A percentile compares a stretch with the other conserved stretches of the same genome.
phyloP scores from a whole-genome alignment of 2,888 invertebrate species.

The Scaptomyza reducta region DNA sequence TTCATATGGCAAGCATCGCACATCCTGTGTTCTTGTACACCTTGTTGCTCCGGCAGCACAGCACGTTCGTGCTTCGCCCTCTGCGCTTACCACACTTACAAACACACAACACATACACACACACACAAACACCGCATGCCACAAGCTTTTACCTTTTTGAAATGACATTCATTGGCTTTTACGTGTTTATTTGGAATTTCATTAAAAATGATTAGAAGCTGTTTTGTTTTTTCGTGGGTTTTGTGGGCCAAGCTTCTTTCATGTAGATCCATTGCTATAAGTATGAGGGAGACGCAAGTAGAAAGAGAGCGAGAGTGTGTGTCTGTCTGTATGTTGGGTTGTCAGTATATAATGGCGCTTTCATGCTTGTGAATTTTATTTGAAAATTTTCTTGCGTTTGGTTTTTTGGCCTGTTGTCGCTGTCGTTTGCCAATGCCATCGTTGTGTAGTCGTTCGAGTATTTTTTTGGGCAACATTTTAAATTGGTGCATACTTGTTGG shows the following conservation, averaged over 20 bases:
- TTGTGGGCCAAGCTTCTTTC: slow-evolving; percentile 53
- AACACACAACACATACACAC: neutral
- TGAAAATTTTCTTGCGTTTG: slow-evolving; percentile 78
- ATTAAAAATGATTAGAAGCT: slow-evolving; percentile 80
- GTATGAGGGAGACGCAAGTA: neutral
- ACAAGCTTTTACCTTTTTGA: slow-evolving; percentile 80
- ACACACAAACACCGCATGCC: slow-evolving; percentile 45
- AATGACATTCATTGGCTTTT: slow-evolving; percentile 78
- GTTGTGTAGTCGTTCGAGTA: slow-evolving; percentile 5
- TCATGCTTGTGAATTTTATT: slow-evolving; percentile 78
- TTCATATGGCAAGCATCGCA: slow-evolving; percentile 71
- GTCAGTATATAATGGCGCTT: slow-evolving; percentile 78
- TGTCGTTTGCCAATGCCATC: slow-evolving; percentile 18
- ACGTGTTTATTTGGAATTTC: slow-evolving; percentile 81
- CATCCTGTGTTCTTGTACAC: slow-evolving; percentile 57
- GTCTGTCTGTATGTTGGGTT: slow-evolving; percentile 22
- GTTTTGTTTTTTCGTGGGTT: slow-evolving; percentile 73
- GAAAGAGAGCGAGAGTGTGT: slow-evolving; percentile 11
- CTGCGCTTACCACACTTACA: neutral
- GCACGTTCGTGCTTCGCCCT: slow-evolving; percentile 40
- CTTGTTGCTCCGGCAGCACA: slow-evolving; percentile 65
- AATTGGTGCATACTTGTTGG: slow-evolving; percentile 81
- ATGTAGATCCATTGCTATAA: slow-evolving; percentile 15
- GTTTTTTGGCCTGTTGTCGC: slow-evolving; percentile 49
- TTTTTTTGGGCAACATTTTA: slow-evolving; percentile 60